Conservation (phyloP, 2,797 vertebrate species). For the Trematomus bernacchii region DNA sequence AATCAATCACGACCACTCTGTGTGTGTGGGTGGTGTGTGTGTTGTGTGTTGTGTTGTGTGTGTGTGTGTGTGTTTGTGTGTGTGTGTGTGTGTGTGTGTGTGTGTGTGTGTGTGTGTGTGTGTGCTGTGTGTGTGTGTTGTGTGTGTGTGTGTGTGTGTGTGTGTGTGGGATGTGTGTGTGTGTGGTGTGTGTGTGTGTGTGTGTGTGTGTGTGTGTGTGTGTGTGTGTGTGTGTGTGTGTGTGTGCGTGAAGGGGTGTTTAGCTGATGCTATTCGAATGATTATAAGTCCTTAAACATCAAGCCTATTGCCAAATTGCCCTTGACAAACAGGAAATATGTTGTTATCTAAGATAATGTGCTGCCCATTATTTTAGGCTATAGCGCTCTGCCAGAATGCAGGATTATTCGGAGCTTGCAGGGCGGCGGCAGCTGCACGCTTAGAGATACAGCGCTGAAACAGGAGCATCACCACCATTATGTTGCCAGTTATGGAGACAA, state of each 20-base stretch:
- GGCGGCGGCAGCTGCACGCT: constrained; percentile 76
- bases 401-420: constrained; percentile 78
- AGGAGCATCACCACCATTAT: constrained; percentile 67
- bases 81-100: constrained; percentile 5
- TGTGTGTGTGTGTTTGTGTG: constrained; percentile 11
- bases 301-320: constrained; percentile 83
- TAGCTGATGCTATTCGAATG: constrained; percentile 74
- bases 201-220: constrained; percentile 12
- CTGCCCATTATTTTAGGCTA: constrained; percentile 80
- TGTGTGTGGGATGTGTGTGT: constrained; percentile 5
- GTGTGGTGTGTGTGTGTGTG: constrained; percentile 15
- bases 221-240: constrained; percentile 23
- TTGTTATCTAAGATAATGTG: constrained; percentile 81
- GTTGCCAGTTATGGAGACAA: constrained; percentile 72
- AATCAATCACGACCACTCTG: constrained; percentile 86
- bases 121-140: constrained; percentile 25
- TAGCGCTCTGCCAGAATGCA: constrained; percentile 67
- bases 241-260: constrained; percentile 56
- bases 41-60: constrained; percentile 18
- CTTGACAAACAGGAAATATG: constrained; percentile 80
- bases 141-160: constrained; percentile 2
- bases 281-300: constrained; percentile 82
- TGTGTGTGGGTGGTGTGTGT: constrained; percentile 53
- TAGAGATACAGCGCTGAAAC: constrained; percentile 75
- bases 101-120: constrained; percentile 35